A percentile compares a stretch with the other conserved stretches of the same genome.
phyloP scores from a whole-genome alignment of 2,113 vertebrate genomes.

The Corvus cornix region DNA sequence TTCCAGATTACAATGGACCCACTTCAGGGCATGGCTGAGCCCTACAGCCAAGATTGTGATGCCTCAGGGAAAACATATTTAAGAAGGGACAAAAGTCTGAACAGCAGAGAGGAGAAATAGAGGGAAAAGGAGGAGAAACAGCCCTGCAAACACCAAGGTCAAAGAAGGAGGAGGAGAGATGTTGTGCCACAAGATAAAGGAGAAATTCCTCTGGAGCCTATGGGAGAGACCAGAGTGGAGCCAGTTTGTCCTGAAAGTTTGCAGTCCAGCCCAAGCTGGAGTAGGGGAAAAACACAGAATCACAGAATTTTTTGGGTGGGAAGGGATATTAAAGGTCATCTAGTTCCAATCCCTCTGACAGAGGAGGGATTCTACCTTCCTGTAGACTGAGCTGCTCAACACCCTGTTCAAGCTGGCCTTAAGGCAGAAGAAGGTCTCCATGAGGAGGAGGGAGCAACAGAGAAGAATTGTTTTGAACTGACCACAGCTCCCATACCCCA shows the following conservation, averaged over 20 bases:
- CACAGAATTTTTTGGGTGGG: neutral
- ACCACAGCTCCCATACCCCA: neutral
- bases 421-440: neutral
- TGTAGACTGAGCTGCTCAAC: neutral
- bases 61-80: neutral
- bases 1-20: neutral
- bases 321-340: neutral
- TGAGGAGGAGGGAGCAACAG: neutral
- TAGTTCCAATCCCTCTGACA: neutral
- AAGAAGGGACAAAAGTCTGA: neutral
- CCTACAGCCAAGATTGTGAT: neutral
- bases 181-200: neutral
- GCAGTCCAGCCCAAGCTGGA: neutral
- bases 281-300: neutral
- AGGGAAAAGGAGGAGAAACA: neutral
- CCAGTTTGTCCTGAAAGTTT: neutral
- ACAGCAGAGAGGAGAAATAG: neutral
- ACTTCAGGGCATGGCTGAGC: fast-evolving
- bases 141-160: neutral
- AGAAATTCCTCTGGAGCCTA: neutral
- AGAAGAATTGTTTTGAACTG: neutral
- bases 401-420: fast-evolving
- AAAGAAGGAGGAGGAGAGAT: neutral
- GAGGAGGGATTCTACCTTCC: neutral
- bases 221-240: neutral